Conservation (phyloP, 2,888 invertebrate species). For the Coleophora deauratella region DNA sequence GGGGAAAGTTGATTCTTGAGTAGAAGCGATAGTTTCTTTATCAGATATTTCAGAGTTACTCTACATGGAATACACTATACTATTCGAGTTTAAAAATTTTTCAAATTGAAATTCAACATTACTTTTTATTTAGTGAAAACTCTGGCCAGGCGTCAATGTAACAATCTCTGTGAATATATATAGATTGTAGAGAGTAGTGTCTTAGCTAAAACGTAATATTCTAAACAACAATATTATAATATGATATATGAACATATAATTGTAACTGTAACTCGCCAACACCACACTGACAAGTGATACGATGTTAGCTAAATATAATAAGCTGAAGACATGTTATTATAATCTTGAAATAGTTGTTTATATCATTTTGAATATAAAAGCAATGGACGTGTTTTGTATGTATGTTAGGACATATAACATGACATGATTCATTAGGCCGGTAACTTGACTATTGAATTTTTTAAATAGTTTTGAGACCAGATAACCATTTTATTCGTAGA, state of each 20-base stretch:
- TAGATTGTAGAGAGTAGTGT: slow-evolving; percentile 67
- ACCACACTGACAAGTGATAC: slow-evolving; percentile 70
- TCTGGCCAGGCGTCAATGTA: slow-evolving; percentile 26
- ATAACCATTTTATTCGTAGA: too few species aligned
- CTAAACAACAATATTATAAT: slow-evolving; percentile 50
- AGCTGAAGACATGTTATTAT: slow-evolving; percentile 41
- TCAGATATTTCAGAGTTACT: too few species aligned
- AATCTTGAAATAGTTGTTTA: slow-evolving; percentile 53
- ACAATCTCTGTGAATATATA: slow-evolving; percentile 70
- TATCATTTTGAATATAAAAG: slow-evolving; percentile 53
- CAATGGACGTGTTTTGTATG: slow-evolving; percentile 48
- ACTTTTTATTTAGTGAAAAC: slow-evolving; percentile 2
- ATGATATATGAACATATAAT: not conserved
- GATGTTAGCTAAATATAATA: slow-evolving; percentile 56
- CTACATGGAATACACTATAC: too few species aligned
- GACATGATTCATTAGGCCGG: too few species aligned
- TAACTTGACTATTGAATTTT: too few species aligned
- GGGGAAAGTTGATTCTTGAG: too few species aligned
- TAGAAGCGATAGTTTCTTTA: too few species aligned
- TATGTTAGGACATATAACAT: slow-evolving; percentile 34
- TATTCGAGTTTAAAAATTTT: too few species aligned
- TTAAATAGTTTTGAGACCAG: too few species aligned
- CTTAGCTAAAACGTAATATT: slow-evolving; percentile 68
- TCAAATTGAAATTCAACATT: too few species aligned
- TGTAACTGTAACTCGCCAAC: slow-evolving; percentile 46